Evolutionary conservation across 2,113 vertebrate genomes (phyloP).

Genomic region (Crotalus tigris): DNA sequence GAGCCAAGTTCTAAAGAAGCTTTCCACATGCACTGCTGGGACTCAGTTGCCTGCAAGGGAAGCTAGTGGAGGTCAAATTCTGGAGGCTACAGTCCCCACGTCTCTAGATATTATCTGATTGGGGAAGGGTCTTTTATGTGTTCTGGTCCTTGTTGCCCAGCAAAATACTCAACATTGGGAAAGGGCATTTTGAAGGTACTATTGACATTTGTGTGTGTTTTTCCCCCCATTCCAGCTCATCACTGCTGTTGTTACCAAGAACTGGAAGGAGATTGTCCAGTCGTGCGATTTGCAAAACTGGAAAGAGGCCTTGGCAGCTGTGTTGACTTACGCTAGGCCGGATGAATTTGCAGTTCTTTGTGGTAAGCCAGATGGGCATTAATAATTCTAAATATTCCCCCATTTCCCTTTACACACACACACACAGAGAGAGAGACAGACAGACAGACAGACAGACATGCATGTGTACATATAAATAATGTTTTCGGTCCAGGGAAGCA

Average conservation of each 20-base stretch:
- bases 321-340: constrained; percentile 88
- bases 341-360: constrained; percentile 93
- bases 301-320: constrained; percentile 92
- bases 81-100: not conserved
- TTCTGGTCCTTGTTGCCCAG: not conserved
- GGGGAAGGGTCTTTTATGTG: not conserved
- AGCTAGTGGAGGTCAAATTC: not conserved
- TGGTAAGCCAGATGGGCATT: constrained; percentile 68
- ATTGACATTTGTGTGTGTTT: not conserved
- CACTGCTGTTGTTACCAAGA: constrained; percentile 91
- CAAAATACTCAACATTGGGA: not conserved
- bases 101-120: not conserved
- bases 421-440: not conserved
- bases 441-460: too few relatives aligned
- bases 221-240: constrained; percentile 77
- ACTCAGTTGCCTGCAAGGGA: not conserved
- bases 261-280: constrained; percentile 90
- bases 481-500: not conserved
- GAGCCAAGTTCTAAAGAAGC: not conserved
- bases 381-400: not conserved
- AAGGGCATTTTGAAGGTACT: not conserved
- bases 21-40: not conserved
- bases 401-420: not conserved
- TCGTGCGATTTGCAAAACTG: constrained; percentile 93
- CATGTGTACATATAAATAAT: not conserved